Percentiles rank a stretch among this genome's conserved stretches.
phyloP scores from a whole-genome alignment of 2,113 vertebrate genomes.

The Daubentonia madagascariensis region DNA sequence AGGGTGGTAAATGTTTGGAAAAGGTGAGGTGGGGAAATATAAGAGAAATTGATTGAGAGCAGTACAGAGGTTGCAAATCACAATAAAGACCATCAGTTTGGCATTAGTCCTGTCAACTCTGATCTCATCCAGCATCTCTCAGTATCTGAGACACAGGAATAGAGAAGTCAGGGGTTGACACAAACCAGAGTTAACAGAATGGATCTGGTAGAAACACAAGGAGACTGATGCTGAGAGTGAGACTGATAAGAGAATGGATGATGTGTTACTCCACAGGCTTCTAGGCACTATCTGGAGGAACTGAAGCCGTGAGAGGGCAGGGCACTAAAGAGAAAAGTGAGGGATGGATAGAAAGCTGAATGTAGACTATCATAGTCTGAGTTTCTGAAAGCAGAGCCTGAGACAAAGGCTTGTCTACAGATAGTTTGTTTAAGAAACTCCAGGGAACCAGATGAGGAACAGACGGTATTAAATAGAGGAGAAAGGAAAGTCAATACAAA shows the following conservation, averaged over 20 bases:
- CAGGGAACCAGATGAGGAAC: background rate
- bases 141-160: background rate
- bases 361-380: background rate
- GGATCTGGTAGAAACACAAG: background rate
- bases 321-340: background rate
- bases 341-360: background rate
- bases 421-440: background rate
- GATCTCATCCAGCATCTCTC: background rate
- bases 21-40: background rate
- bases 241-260: background rate
- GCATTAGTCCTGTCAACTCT: background rate
- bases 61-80: background rate
- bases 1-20: background rate
- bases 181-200: background rate
- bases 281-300: background rate
- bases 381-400: background rate
- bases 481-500: background rate
- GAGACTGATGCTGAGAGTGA: background rate
- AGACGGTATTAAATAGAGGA: background rate
- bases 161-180: background rate
- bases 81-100: background rate
- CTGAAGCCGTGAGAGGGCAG: background rate
- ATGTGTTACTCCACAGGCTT: background rate
- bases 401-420: background rate
- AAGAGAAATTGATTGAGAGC: background rate